Percentiles rank a stretch among this genome's conserved stretches.
Conservation (phyloP, 2,113 vertebrate species). For the Tamias sibiricus region DNA sequence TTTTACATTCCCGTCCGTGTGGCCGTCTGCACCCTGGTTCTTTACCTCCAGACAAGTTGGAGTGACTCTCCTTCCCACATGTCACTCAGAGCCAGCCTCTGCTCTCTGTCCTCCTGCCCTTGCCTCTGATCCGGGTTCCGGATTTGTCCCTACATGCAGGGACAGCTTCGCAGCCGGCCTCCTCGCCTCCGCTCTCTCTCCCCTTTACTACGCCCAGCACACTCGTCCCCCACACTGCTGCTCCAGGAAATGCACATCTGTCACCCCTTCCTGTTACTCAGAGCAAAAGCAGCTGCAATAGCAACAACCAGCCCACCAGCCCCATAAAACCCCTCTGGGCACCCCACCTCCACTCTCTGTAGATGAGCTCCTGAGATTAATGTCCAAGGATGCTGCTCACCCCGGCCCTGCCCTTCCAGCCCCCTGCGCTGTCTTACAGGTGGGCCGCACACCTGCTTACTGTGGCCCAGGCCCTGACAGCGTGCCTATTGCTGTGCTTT, state of each 20-base stretch:
- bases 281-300: not conserved
- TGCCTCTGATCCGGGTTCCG: not conserved
- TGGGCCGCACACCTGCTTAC: no score
- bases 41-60: not conserved
- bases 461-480: not conserved
- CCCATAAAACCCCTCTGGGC: not conserved
- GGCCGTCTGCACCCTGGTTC: not conserved
- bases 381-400: not conserved
- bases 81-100: not conserved
- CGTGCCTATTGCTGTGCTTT: not conserved
- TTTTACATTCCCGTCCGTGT: not conserved
- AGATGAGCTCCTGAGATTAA: not conserved
- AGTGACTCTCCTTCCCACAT: no score
- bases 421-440: not conserved
- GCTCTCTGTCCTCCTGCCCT: not conserved
- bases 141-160: not conserved
- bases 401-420: not conserved
- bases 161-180: no score
- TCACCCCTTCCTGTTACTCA: not conserved
- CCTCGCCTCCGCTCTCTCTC: not conserved
- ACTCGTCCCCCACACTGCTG: not conserved
- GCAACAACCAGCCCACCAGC: no score
- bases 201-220: fast-evolving
- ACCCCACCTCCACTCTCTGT: not conserved
- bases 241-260: no score